Conservation (phyloP, 2,888 invertebrate species). For the Crematogaster levior region DNA sequence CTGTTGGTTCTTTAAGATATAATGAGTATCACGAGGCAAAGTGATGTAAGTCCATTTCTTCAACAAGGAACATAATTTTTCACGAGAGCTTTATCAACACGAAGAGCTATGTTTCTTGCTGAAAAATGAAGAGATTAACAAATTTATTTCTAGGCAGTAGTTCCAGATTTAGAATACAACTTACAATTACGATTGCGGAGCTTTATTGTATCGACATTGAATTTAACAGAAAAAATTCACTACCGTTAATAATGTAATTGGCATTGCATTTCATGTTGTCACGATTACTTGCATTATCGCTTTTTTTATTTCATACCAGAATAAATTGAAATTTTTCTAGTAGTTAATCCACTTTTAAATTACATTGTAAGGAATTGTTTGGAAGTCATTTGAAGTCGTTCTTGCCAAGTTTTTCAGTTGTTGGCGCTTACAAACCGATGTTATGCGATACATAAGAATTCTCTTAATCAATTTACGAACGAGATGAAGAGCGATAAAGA, state of each 20-base stretch:
- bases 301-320: neutral
- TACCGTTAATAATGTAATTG: neutral
- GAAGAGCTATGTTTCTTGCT: neutral
- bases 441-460: neutral
- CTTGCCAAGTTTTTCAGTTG: constrained; percentile 26
- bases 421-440: neutral
- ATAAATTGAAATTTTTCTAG: constrained; percentile 13
- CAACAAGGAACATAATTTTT: neutral
- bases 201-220: constrained; percentile 5
- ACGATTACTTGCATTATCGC: neutral
- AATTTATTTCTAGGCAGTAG: neutral
- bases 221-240: neutral
- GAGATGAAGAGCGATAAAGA: neutral
- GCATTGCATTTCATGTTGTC: neutral
- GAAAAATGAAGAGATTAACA: neutral
- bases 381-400: neutral
- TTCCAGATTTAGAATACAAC: neutral
- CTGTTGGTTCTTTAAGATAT: neutral
- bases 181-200: neutral
- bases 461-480: neutral
- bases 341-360: constrained; percentile 11
- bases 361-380: neutral
- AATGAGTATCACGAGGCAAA: neutral
- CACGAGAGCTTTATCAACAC: neutral
- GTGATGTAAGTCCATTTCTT: neutral